Conservation (phyloP, 2,888 invertebrate species). For the Pristionchus exspectatus region DNA sequence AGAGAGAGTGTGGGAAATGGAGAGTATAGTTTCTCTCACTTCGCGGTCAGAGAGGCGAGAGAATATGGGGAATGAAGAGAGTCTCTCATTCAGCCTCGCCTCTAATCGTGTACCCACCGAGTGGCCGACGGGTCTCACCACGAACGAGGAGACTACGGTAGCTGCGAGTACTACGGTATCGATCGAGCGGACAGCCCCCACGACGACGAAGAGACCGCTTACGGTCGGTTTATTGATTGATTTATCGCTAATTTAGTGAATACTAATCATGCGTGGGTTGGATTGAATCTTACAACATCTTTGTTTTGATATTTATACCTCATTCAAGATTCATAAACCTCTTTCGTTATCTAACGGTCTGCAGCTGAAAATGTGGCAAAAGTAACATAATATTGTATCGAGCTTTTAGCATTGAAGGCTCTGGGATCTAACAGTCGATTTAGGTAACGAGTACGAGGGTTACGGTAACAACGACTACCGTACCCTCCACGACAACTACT, state of each 20-base stretch:
- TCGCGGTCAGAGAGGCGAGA: neutral
- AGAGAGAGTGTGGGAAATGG: too few relatives aligned
- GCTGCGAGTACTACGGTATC: neutral
- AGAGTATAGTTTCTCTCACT: neutral
- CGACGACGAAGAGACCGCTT: neutral
- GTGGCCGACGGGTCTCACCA: constrained; percentile 44
- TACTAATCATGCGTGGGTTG: too few relatives aligned
- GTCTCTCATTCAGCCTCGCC: constrained; percentile 20
- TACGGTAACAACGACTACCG: constrained; percentile 18
- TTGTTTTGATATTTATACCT: too few relatives aligned
- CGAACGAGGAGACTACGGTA: constrained; percentile 9
- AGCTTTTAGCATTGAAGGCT: too few relatives aligned
- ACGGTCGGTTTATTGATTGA: neutral
- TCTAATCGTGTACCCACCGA: constrained; percentile 37
- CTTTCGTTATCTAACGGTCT: too few relatives aligned
- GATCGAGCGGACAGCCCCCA: neutral
- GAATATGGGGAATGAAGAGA: neutral
- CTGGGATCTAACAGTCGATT: too few relatives aligned
- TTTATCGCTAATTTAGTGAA: too few relatives aligned
- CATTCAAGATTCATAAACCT: too few relatives aligned
- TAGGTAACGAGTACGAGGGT: neutral
- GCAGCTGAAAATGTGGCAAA: too few relatives aligned
- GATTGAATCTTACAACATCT: too few relatives aligned
- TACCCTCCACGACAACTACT: neutral
- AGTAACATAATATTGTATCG: too few relatives aligned